Evolutionary conservation across 2,888 invertebrate genomes (phyloP).

Genomic region (Mythimna impura): DNA sequence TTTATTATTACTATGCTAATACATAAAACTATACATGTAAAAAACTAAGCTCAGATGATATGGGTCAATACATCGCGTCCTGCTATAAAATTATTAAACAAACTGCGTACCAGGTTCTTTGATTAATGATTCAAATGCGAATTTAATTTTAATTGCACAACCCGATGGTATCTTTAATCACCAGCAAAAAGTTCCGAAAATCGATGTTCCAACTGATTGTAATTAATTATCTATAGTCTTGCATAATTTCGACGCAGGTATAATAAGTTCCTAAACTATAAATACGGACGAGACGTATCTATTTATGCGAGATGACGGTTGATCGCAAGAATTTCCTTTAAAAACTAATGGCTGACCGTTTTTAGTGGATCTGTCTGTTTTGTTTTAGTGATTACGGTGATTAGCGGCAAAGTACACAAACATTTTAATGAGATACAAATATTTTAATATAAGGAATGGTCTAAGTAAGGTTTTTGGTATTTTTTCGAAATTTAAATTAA

Average conservation of each 20-base stretch:
- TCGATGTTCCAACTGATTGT: conserved; percentile 43
- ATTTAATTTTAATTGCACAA: conserved; percentile 42
- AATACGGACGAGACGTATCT: conserved; percentile 26
- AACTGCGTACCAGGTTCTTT: conserved; percentile 35
- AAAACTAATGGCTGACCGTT: conserved; percentile 44
- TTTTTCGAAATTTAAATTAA: neutral
- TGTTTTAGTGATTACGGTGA: conserved; percentile 60
- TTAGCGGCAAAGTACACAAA: conserved; percentile 62
- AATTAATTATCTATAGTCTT: conserved; percentile 49
- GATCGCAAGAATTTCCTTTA: conserved; percentile 57
- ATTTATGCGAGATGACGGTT: conserved; percentile 52
- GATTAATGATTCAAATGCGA: conserved; percentile 53
- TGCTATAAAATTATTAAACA: conserved; percentile 25
- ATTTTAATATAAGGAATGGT: conserved; percentile 12
- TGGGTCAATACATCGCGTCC: conserved; percentile 1
- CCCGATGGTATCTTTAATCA: conserved; percentile 34
- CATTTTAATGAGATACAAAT: conserved; percentile 42
- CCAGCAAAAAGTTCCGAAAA: conserved; percentile 49
- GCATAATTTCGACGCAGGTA: conserved; percentile 19
- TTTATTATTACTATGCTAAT: no score
- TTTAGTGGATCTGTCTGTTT: conserved; percentile 53
- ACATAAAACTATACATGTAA: neutral
- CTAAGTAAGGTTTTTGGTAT: conserved; percentile 6
- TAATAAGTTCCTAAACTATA: conserved; percentile 19
- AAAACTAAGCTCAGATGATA: neutral